These are phyloP conservation scores for Idris sp. DNA, from an alignment of 1,140 invertebrate genomes.

Conservation along the genomic window DNA sequence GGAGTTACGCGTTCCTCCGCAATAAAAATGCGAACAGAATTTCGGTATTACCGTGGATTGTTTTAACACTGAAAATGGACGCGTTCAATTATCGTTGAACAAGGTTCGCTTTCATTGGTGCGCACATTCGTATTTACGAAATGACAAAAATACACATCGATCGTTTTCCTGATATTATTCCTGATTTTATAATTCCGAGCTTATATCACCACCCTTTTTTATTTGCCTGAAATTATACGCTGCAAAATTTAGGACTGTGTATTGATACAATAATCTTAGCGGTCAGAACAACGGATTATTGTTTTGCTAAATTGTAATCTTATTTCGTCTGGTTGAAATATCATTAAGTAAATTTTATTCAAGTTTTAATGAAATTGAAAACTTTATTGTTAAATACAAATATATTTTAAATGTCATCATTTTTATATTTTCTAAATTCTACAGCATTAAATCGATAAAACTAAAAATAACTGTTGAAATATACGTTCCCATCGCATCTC, in stretches of 20 bases:
- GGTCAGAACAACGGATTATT: slow-evolving; percentile 45
- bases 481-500: too few relatives aligned
- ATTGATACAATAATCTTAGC: slow-evolving; percentile 55
- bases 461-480: too few relatives aligned
- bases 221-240: slow-evolving; percentile 46
- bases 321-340: slow-evolving; percentile 24
- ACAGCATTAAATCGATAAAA: too few relatives aligned
- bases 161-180: slow-evolving; percentile 45
- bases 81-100: slow-evolving; percentile 53
- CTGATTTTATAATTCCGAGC: slow-evolving; percentile 56
- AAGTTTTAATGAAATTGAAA: too few relatives aligned
- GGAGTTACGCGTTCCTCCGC: slow-evolving; percentile 54
- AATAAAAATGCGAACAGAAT: slow-evolving; percentile 56
- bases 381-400: too few relatives aligned
- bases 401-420: too few relatives aligned
- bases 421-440: too few relatives aligned
- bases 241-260: slow-evolving; percentile 41
- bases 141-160: slow-evolving; percentile 43
- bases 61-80: slow-evolving; percentile 56
- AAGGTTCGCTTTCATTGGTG: slow-evolving; percentile 30
- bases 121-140: slow-evolving; percentile 35
- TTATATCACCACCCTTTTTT: slow-evolving; percentile 36
- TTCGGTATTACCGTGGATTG: slow-evolving; percentile 52
- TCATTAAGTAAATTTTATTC: slow-evolving; percentile 8
- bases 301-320: slow-evolving; percentile 44